Conservation (phyloP, 2,888 invertebrate species). For the Idaea straminata region DNA sequence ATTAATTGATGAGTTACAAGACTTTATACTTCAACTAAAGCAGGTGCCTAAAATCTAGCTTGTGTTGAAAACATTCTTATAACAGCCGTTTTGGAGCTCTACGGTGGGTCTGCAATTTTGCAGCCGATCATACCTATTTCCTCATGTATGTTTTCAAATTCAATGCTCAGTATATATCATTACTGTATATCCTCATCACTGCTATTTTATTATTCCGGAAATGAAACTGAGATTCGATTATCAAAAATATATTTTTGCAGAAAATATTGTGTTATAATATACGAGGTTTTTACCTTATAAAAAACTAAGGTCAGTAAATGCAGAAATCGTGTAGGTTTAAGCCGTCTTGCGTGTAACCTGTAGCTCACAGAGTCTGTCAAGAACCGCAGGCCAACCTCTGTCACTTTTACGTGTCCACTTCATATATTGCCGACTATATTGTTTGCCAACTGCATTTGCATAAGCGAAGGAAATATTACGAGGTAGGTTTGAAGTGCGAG, state of each 20-base stretch:
- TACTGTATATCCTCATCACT: too few species aligned
- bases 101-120: too few species aligned
- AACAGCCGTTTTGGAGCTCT: too few species aligned
- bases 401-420: slow-evolving; percentile 63
- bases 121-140: too few species aligned
- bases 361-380: slow-evolving; percentile 19
- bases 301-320: slow-evolving; percentile 23
- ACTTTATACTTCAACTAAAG: too few species aligned
- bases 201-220: background rate
- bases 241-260: background rate
- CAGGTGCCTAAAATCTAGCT: too few species aligned
- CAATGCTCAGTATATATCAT: too few species aligned
- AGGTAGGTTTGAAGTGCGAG: slow-evolving; percentile 12
- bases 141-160: too few species aligned
- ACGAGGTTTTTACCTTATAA: slow-evolving; percentile 10
- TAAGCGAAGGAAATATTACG: slow-evolving; percentile 60
- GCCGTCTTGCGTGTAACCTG: slow-evolving; percentile 17
- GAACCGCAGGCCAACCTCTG: slow-evolving; percentile 45
- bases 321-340: slow-evolving; percentile 19
- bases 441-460: slow-evolving; percentile 69
- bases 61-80: too few species aligned
- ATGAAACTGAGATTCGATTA: background rate
- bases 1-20: too few species aligned
- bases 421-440: slow-evolving; percentile 67
- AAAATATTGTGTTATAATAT: background rate